Percentiles rank a stretch among this genome's conserved stretches.
Evolutionary conservation across 2,797 vertebrate species (phyloP).

Genomic region (Acanthurus leucopareius): DNA sequence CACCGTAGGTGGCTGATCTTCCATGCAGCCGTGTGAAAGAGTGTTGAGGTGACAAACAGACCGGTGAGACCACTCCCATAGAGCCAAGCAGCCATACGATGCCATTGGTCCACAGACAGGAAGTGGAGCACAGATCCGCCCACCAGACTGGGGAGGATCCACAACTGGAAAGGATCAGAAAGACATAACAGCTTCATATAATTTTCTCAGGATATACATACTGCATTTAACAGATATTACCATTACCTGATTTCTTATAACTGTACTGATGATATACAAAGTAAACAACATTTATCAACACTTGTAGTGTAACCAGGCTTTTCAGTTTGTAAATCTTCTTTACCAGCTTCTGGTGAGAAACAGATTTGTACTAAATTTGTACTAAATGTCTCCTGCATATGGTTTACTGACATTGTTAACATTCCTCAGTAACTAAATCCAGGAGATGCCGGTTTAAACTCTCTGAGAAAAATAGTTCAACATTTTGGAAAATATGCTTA

Average conservation of each 20-base stretch:
- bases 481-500: too few relatives aligned
- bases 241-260: not conserved
- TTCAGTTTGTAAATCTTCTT: not conserved
- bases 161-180: constrained; percentile 73
- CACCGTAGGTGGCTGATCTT: constrained; percentile 96
- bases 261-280: not conserved
- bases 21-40: constrained; percentile 96
- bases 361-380: not conserved
- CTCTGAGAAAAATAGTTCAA: too few relatives aligned
- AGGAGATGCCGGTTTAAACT: too few relatives aligned
- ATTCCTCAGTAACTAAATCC: not conserved
- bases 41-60: constrained; percentile 94
- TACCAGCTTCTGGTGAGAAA: not conserved
- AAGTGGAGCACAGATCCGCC: constrained; percentile 91
- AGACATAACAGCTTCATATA: not conserved
- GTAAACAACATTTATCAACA: not conserved
- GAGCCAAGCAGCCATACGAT: constrained; percentile 82
- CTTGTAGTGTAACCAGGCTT: not conserved
- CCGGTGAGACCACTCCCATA: constrained; percentile 92
- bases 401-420: constrained; percentile 20
- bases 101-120: constrained; percentile 90
- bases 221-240: not conserved
- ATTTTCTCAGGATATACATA: not conserved
- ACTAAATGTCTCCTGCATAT: not conserved
- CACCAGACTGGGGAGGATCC: constrained; percentile 93